phyloP scores from a whole-genome alignment of 1,140 invertebrate species.

The Holotrichia oblita region DNA sequence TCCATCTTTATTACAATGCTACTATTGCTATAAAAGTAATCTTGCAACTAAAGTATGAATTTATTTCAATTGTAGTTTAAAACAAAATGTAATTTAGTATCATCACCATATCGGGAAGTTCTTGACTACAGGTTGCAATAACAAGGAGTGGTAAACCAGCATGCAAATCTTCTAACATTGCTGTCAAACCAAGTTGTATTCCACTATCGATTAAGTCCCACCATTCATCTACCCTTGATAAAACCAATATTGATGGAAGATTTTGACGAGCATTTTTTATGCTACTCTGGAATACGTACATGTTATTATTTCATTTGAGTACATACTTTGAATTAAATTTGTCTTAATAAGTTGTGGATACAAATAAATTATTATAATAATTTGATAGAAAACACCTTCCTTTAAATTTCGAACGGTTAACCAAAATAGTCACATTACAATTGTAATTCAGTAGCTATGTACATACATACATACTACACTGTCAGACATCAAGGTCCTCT shows the following conservation, averaged over 20 bases:
- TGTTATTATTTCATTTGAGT: neutral
- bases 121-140: slow-evolving; percentile 60
- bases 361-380: no score
- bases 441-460: no score
- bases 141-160: slow-evolving; percentile 63
- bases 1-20: slow-evolving; percentile 58
- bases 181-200: slow-evolving; percentile 62
- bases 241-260: slow-evolving; percentile 63
- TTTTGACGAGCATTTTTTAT: slow-evolving; percentile 61
- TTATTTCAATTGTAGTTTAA: slow-evolving; percentile 10
- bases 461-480: no score
- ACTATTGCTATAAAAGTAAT: slow-evolving; percentile 59
- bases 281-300: slow-evolving; percentile 52
- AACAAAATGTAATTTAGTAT: neutral
- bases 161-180: slow-evolving; percentile 63
- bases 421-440: no score
- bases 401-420: no score
- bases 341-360: no score
- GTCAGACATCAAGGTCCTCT: no score
- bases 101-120: slow-evolving; percentile 62
- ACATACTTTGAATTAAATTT: no score
- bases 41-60: slow-evolving; percentile 51
- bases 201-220: slow-evolving; percentile 64
- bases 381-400: no score
- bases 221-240: slow-evolving; percentile 65